These are phyloP conservation scores for Aphelenchoides avenae DNA, from an alignment of 1,140 invertebrate species.

Conservation along the genomic window DNA sequence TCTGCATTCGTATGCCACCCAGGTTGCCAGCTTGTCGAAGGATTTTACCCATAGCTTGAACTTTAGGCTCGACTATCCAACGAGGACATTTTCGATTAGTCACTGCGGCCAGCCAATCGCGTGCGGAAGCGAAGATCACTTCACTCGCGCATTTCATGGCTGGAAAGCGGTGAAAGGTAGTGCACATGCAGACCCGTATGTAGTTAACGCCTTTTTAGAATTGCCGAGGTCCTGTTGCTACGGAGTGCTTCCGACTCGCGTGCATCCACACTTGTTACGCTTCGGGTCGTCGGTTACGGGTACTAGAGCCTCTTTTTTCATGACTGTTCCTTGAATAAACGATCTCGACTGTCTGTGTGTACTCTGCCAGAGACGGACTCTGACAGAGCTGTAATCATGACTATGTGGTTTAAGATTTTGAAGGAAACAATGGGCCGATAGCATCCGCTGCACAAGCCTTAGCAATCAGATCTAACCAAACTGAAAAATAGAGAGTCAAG, in stretches of 20 bases:
- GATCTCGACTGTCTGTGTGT: too few relatives aligned
- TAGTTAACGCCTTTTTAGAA: constrained; percentile 20
- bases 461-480: too few relatives aligned
- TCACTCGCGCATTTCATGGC: constrained; percentile 47
- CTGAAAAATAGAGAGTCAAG: too few relatives aligned
- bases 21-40: not conserved
- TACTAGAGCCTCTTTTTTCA: too few relatives aligned
- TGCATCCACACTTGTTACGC: constrained; percentile 23
- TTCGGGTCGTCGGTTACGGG: constrained; percentile 33
- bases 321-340: too few relatives aligned
- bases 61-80: constrained; percentile 37
- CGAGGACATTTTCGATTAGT: constrained; percentile 38
- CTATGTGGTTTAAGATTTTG: too few relatives aligned
- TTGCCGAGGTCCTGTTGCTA: constrained; percentile 25
- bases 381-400: too few relatives aligned
- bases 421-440: too few relatives aligned
- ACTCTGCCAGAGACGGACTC: too few relatives aligned
- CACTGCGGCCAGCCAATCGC: constrained; percentile 42
- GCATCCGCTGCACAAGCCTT: too few relatives aligned
- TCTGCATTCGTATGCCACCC: constrained; percentile 34
- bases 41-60: not conserved
- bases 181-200: not conserved
- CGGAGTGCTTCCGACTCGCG: constrained; percentile 28
- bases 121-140: constrained; percentile 29
- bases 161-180: constrained; percentile 30